Evolutionary conservation across 2,113 vertebrate genomes (phyloP).

Genomic region (Polypterus senegalus): DNA sequence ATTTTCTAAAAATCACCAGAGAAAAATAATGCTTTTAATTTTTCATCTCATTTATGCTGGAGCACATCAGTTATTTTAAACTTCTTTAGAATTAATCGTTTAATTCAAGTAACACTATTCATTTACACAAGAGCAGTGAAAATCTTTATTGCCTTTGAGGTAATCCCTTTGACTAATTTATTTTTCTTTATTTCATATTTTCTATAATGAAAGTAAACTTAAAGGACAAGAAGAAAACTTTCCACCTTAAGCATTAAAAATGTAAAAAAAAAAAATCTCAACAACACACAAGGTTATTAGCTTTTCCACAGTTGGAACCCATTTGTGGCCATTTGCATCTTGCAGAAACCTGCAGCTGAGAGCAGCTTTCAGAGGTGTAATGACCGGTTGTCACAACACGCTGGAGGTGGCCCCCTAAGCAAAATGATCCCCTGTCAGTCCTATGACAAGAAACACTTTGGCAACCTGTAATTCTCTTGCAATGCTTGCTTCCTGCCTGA

Average conservation of each 20-base stretch:
- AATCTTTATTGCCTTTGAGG: no score
- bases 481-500: slow-evolving; percentile 79
- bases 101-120: no score
- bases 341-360: slow-evolving; percentile 91
- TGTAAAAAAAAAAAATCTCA: slow-evolving; percentile 39
- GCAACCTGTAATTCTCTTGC: slow-evolving; percentile 95
- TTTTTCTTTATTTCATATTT: no score
- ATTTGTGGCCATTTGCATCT: slow-evolving; percentile 98
- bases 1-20: no score
- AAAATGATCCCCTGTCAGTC: slow-evolving; percentile 99
- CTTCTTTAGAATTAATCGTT: no score
- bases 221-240: slow-evolving; percentile 36
- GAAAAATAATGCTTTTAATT: no score
- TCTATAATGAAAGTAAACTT: no score
- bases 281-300: slow-evolving; percentile 61
- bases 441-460: slow-evolving; percentile 70
- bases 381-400: slow-evolving; percentile 99
- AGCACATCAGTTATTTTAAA: no score
- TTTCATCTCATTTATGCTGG: no score
- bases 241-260: slow-evolving; percentile 49
- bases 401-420: slow-evolving; percentile 88
- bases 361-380: slow-evolving; percentile 86
- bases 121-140: no score
- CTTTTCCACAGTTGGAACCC: slow-evolving; percentile 83
- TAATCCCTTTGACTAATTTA: no score